phyloP scores from a whole-genome alignment of 2,888 invertebrate species.

The Athalia circularis region DNA sequence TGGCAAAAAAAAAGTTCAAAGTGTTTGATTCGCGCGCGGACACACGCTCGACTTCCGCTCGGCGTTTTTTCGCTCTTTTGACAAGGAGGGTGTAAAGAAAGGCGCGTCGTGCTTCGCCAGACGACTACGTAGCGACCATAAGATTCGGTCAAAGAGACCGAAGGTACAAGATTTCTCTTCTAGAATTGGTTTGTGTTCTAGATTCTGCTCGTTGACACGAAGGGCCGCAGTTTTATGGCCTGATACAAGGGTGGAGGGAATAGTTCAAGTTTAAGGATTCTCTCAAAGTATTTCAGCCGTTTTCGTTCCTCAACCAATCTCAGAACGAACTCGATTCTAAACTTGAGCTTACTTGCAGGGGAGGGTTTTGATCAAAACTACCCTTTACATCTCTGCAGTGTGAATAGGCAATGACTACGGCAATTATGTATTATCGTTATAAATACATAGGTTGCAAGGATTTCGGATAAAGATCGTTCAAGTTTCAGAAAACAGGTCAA shows the following conservation, averaged over 20 bases:
- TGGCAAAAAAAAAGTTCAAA: conserved; percentile 3
- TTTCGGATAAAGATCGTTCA: conserved; percentile 9
- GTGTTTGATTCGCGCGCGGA: too few relatives aligned
- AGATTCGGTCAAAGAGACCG: neutral
- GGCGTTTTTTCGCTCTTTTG: too few relatives aligned
- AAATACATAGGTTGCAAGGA: neutral
- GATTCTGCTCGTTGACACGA: neutral
- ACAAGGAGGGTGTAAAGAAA: too few relatives aligned
- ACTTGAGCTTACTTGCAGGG: neutral
- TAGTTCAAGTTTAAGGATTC: conserved; percentile 17
- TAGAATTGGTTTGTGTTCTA: neutral
- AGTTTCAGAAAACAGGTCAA: conserved; percentile 26
- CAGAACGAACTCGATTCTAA: conserved; percentile 18
- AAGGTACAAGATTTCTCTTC: neutral
- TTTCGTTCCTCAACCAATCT: conserved; percentile 20
- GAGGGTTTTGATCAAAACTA: too few relatives aligned
- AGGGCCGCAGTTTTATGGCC: neutral
- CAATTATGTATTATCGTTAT: conserved; percentile 18
- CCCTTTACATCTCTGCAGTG: neutral
- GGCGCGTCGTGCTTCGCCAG: neutral
- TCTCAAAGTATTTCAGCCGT: conserved; percentile 10
- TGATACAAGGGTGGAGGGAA: neutral
- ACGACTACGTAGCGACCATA: neutral
- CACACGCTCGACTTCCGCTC: too few relatives aligned
- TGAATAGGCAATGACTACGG: conserved; percentile 2